Evolutionary conservation across 1,140 invertebrate genomes (phyloP), one percentile per base, ranked within the genome.

Genomic region (Zelostemma sp.): DNA sequence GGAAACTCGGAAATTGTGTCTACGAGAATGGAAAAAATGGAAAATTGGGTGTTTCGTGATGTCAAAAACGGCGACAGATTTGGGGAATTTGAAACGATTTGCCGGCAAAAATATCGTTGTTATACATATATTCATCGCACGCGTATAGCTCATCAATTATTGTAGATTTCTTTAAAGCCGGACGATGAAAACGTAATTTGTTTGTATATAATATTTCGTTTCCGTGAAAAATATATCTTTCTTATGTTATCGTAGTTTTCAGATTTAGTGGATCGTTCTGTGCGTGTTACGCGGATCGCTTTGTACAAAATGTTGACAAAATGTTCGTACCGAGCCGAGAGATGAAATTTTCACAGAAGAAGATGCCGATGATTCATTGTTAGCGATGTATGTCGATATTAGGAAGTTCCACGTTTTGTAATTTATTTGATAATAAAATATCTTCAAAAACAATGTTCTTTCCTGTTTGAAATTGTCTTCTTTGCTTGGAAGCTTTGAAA

Each of bases 151-250:
- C 9, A n/a, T 38, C 35, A 11, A n/a, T n/a, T n/a, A 11, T 38
- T 38, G 35, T 38, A 38, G 9, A 38, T 14, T 38, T 38, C n/a
- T 38, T n/a, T n/a, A n/a, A 11, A 38, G 35, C 12, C 5, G 11
- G 11, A 5, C 28, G 11, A 31, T 31, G 9, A 38, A n/a, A 38
- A n/a, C 3, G 12, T 38, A 38, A 38, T 14, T 38, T 14, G 35
- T 38, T 38, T 38, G 35, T 38, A 38, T 14, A 38, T 38, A 38
- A 14, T 14, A 38, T 41, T 41, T 41, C 15, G 8, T 41, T 41
- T 41, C 15, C 15, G 8, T 41, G 40, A 41, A 41, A 41, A 41
- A 41, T 41, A 15, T 41, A 41, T 41, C 15, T 15, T 41, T 41
- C 40, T 41, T 15, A 12, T 41, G 40, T 41, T 41, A 41, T 15